Base-by-base conservation (phyloP, 2,797 vertebrate species). In the Streptopelia turtur region DNA sequence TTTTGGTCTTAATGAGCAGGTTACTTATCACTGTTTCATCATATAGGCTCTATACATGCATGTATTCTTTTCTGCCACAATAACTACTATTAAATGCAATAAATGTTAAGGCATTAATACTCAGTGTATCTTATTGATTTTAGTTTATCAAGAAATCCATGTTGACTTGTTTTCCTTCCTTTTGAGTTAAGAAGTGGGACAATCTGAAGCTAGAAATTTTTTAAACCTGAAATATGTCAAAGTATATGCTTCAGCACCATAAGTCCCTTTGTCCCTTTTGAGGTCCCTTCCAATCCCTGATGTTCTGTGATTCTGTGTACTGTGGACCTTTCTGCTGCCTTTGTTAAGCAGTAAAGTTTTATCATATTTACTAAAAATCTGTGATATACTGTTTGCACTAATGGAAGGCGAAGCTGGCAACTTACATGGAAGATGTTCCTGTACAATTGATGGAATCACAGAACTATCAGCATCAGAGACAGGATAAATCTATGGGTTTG, bases 141-240 rank as follows among this genome's bases (percentile, higher is more conserved):
- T 63, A 80, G 35, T 8, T 93, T 86, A 87, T 91, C 87, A 60
- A 89, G 93, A 96, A 96, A 87, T 79, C 33, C 28, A 53, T 79
- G 28, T 50, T 59, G 11, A 74, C 66, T 89, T 92, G 23, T 43
- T 95, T 89, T 80, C 17, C 31, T 83, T 92, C n/a, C 43, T 52
- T 2, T 63, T 74, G 82, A 74, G 35, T 83, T 92, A 87, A 56
- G 49, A 80, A 90, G 24, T 52, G 13, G 21, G 30, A 52, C 9
- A 84, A 28, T 69, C 20, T 66, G 70, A 65, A 64, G 10, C 4
- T 35, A 31, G 11, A 70, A 5, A 35, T 35, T 59, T 84, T 84
- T 77, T 37, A 11, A 74, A 91, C 31, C 16, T 70, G 52, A 80
- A 83, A 65, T 79, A 63, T 39, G 31, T 49, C 13, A 10, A 55